phyloP scores from a whole-genome alignment of 2,797 vertebrate genomes.

The Cossypha caffra region DNA sequence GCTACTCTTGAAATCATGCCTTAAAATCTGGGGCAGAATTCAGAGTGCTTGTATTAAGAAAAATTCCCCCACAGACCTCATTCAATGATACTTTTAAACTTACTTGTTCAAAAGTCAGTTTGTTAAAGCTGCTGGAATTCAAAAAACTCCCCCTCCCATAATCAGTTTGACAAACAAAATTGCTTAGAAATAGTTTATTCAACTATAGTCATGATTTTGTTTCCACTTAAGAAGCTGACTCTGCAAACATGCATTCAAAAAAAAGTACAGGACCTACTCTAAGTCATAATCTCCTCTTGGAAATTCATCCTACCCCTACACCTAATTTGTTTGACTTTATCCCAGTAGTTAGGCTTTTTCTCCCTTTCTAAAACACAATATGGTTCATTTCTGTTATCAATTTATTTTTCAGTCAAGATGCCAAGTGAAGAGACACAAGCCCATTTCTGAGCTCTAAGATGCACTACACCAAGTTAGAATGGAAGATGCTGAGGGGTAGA shows the following conservation, averaged over 20 bases:
- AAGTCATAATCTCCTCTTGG: neutral
- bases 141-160: neutral
- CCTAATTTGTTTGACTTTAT: neutral
- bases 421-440: neutral
- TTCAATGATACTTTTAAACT: neutral
- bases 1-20: neutral
- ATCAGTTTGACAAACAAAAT: neutral
- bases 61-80: neutral
- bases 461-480: neutral
- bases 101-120: neutral
- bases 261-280: neutral
- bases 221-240: neutral
- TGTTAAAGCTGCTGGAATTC: neutral
- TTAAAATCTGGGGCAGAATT: neutral
- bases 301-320: neutral
- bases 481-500: accelerated
- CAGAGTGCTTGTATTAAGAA: neutral
- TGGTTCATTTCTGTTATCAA: neutral
- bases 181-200: neutral
- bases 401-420: neutral
- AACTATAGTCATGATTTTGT: neutral
- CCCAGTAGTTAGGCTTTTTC: accelerated
- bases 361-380: neutral
- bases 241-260: neutral
- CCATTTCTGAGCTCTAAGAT: neutral